Evolutionary conservation across 1,140 invertebrate genomes (phyloP).

Genomic region (Ectropis grisescens): DNA sequence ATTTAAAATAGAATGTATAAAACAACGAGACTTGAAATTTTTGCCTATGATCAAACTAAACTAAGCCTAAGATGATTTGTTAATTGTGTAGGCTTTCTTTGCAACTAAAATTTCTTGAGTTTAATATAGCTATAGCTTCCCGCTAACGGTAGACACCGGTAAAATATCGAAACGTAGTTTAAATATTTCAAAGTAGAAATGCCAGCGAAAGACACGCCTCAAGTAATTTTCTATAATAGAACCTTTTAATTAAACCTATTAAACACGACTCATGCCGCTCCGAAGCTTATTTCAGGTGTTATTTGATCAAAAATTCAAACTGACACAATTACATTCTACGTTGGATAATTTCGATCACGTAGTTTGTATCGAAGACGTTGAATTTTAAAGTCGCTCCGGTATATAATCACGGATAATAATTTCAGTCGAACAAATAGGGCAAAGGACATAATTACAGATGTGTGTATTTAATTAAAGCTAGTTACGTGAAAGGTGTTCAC

Average conservation of each 20-base stretch:
- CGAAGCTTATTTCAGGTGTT: conserved; percentile 61
- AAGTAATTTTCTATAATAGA: conserved; percentile 16
- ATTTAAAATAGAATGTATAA: too few relatives aligned
- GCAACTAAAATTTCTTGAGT: too few relatives aligned
- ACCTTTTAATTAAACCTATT: conserved; percentile 39
- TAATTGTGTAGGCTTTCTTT: too few relatives aligned
- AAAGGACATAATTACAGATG: conserved; percentile 54
- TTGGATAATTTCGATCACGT: conserved; percentile 28
- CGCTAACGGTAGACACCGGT: too few relatives aligned
- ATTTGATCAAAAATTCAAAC: conserved; percentile 55
- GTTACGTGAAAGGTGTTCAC: conserved; percentile 54
- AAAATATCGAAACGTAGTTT: too few relatives aligned
- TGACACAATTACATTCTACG: conserved; percentile 45
- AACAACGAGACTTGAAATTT: too few relatives aligned
- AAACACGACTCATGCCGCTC: conserved; percentile 21
- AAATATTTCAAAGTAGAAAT: too few relatives aligned
- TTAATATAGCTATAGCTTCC: too few relatives aligned
- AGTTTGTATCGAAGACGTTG: conserved; percentile 26
- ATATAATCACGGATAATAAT: conserved; percentile 54
- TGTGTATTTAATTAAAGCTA: conserved; percentile 49
- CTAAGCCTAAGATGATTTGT: too few relatives aligned
- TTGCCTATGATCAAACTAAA: too few relatives aligned
- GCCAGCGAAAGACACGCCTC: conserved; percentile 5
- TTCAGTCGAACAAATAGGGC: conserved; percentile 45
- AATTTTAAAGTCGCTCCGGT: conserved; percentile 37